These are phyloP conservation scores for Peromyscus eremicus DNA, from an alignment of 2,797 vertebrate genomes.

Conservation along the genomic window DNA sequence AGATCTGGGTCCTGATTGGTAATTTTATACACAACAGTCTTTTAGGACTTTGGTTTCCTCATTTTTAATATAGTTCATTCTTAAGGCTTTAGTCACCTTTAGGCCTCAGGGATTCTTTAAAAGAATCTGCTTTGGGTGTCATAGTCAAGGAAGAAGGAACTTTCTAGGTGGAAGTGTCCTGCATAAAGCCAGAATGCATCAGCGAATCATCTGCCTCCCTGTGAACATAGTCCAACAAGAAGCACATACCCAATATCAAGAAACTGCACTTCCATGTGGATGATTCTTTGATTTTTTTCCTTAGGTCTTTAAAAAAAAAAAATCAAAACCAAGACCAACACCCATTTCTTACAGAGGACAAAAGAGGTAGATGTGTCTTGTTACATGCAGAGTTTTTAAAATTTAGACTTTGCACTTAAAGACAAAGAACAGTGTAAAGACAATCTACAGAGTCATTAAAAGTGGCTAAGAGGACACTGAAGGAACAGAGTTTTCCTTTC, in stretches of 20 bases:
- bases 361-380: constrained; percentile 11
- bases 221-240: neutral
- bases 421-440: neutral
- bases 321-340: neutral
- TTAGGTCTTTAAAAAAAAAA: neutral
- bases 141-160: neutral
- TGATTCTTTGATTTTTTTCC: neutral
- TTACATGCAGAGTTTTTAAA: neutral
- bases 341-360: neutral
- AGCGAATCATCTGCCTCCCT: neutral
- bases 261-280: neutral
- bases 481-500: constrained; percentile 30
- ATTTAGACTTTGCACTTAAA: constrained; percentile 39
- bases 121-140: neutral
- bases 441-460: neutral
- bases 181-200: neutral
- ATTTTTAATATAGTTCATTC: constrained; percentile 21
- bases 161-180: neutral
- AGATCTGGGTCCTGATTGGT: neutral
- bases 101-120: neutral
- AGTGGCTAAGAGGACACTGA: neutral
- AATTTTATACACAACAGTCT: neutral
- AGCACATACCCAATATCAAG: neutral
- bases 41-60: neutral
- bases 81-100: neutral